Conservation (phyloP, 2,888 invertebrate genomes). For the Rotaria macrura region DNA sequence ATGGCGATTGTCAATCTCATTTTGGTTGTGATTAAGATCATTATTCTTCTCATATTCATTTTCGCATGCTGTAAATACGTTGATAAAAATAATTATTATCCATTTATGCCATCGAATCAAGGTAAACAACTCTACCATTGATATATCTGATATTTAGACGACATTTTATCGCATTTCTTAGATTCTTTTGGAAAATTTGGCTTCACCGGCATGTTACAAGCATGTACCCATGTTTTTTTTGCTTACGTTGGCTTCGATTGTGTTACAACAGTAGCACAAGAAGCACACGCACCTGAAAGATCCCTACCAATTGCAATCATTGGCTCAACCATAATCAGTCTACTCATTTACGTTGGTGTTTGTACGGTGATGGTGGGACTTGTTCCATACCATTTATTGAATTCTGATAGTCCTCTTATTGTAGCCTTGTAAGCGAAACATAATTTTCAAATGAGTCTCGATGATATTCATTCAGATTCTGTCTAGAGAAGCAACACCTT, state of each 20-base stretch:
- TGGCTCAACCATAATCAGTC: constrained; percentile 1
- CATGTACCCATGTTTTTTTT: constrained; percentile 28
- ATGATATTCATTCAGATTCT: neutral
- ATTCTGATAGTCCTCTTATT: constrained; percentile 8
- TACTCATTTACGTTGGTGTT: neutral
- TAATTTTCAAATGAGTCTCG: neutral
- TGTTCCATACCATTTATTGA: neutral
- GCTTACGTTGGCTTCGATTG: constrained; percentile 32
- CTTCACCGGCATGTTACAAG: constrained; percentile 21
- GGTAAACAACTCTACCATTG: neutral
- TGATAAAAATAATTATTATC: neutral
- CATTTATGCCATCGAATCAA: neutral
- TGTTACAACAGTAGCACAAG: constrained; percentile 30
- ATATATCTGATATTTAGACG: too few relatives aligned
- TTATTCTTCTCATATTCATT: neutral
- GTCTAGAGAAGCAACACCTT: neutral
- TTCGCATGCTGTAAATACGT: neutral
- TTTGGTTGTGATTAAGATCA: neutral
- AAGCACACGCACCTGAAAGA: constrained; percentile 25
- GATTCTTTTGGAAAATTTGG: neutral
- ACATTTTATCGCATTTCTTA: neutral
- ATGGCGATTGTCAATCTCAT: neutral
- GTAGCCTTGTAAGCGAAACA: neutral
- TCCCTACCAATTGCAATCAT: constrained; percentile 34
- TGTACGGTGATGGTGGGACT: neutral